A percentile compares a stretch with the other conserved stretches of the same genome.
Evolutionary conservation across 2,797 vertebrate genomes (phyloP).

Genomic region (Antrozous pallidus): DNA sequence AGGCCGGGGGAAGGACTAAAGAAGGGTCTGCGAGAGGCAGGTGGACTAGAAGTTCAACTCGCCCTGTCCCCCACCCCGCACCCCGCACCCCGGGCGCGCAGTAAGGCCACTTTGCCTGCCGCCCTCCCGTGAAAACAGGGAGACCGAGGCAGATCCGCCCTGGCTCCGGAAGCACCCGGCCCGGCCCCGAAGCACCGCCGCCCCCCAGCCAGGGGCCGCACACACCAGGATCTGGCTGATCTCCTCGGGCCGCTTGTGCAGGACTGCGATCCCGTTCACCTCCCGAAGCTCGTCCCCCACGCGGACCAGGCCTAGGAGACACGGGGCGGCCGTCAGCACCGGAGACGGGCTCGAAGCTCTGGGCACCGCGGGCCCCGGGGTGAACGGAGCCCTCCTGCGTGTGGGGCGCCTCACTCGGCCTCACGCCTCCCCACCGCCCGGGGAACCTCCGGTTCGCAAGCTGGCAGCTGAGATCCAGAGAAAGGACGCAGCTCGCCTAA

Average conservation of each 20-base stretch:
- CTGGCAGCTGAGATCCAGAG: background rate
- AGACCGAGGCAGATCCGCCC: background rate
- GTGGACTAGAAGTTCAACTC: background rate
- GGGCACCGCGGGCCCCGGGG: background rate
- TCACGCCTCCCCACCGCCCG: background rate
- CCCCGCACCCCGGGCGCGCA: rapidly evolving
- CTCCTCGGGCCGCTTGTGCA: conserved; percentile 93
- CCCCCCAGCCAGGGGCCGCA: background rate
- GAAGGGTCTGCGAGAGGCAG: background rate
- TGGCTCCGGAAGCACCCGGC: background rate
- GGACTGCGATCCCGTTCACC: conserved; percentile 92
- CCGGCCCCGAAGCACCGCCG: background rate
- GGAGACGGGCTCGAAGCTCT: background rate
- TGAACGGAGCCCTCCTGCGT: rapidly evolving
- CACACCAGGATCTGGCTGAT: conserved; percentile 96
- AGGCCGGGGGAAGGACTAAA: background rate
- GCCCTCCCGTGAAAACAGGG: background rate
- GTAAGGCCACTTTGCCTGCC: background rate
- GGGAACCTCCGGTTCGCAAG: background rate
- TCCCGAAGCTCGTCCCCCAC: conserved; percentile 95
- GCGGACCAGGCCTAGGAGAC: conserved; percentile 91
- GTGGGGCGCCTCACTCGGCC: rapidly evolving
- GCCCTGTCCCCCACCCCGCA: background rate
- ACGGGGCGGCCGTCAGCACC: background rate
- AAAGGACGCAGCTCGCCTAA: background rate